These are phyloP conservation scores for Hipparchia sbordonii DNA, from an alignment of 2,888 invertebrate genomes.

Conservation along the genomic window DNA sequence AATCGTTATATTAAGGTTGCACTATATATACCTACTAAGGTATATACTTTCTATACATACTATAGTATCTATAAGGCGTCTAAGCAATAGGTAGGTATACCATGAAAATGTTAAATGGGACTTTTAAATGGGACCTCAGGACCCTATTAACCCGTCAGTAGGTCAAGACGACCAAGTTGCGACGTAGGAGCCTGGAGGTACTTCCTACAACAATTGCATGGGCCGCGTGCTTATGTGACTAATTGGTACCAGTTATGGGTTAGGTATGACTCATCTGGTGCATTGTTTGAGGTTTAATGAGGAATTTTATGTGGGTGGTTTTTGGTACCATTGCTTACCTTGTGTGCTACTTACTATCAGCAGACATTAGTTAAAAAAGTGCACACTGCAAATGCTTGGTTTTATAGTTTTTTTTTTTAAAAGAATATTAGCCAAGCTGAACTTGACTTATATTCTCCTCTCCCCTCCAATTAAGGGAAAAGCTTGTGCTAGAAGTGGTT, in stretches of 20 bases:
- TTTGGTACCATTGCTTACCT: neutral
- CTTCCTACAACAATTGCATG: constrained; percentile 29
- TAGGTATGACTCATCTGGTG: neutral
- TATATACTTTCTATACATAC: too few relatives aligned
- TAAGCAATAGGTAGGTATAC: neutral
- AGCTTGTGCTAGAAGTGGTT: too few relatives aligned
- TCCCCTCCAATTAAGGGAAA: too few relatives aligned
- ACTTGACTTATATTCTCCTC: too few relatives aligned
- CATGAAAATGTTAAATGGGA: constrained; percentile 7
- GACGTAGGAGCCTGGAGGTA: constrained; percentile 15
- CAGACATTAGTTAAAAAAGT: too few relatives aligned
- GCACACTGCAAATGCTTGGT: too few relatives aligned
- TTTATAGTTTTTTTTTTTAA: too few relatives aligned
- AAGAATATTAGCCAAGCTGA: too few relatives aligned
- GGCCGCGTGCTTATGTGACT: neutral
- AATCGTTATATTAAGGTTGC: too few relatives aligned
- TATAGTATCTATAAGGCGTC: too few relatives aligned
- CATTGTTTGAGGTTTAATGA: neutral
- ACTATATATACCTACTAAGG: too few relatives aligned
- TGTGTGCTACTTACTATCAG: neutral
- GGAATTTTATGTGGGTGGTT: constrained; percentile 12
- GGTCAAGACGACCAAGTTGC: constrained; percentile 17
- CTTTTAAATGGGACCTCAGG: constrained; percentile 24
- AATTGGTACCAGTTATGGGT: constrained; percentile 5
- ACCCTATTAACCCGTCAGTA: constrained; percentile 31